These are phyloP conservation scores for Thera obeliscata DNA, from an alignment of 2,888 invertebrate species.

Conservation along the genomic window DNA sequence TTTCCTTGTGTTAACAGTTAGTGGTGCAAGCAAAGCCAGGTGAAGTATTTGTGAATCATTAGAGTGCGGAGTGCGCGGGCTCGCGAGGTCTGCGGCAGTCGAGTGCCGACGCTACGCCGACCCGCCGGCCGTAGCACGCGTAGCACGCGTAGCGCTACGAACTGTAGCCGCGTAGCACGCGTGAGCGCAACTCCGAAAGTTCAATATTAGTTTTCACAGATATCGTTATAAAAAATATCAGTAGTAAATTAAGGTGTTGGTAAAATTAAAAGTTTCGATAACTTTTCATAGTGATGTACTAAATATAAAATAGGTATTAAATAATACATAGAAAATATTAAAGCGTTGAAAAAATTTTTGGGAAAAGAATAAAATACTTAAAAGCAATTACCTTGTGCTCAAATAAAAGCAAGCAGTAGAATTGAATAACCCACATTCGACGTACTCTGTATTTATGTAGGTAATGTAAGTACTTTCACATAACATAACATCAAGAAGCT, in stretches of 20 bases:
- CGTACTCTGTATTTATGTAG: background rate
- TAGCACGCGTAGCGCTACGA: slow-evolving; percentile 54
- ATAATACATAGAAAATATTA: background rate
- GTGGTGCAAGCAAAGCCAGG: slow-evolving; percentile 67
- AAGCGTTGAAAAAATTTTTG: background rate
- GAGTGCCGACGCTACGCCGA: slow-evolving; percentile 55
- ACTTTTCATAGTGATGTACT: background rate
- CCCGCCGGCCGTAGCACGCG: slow-evolving; percentile 47
- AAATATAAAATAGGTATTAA: background rate
- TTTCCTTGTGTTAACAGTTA: slow-evolving; percentile 21
- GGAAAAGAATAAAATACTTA: background rate
- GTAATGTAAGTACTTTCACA: background rate
- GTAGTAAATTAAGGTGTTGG: slow-evolving; percentile 3
- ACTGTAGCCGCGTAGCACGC: slow-evolving; percentile 45
- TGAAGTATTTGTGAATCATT: slow-evolving; percentile 80
- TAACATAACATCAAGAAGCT: slow-evolving; percentile 1
- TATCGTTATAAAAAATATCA: background rate
- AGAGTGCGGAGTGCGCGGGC: slow-evolving; percentile 55
- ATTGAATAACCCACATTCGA: background rate
- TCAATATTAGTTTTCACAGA: slow-evolving; percentile 35
- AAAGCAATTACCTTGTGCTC: background rate
- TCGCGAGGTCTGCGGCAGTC: slow-evolving; percentile 53
- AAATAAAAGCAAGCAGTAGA: background rate
- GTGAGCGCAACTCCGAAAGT: slow-evolving; percentile 43
- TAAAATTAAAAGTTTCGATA: slow-evolving; percentile 4